phyloP scores from a whole-genome alignment of 2,888 invertebrate genomes.

The Hirtodrosophila trivittata region DNA sequence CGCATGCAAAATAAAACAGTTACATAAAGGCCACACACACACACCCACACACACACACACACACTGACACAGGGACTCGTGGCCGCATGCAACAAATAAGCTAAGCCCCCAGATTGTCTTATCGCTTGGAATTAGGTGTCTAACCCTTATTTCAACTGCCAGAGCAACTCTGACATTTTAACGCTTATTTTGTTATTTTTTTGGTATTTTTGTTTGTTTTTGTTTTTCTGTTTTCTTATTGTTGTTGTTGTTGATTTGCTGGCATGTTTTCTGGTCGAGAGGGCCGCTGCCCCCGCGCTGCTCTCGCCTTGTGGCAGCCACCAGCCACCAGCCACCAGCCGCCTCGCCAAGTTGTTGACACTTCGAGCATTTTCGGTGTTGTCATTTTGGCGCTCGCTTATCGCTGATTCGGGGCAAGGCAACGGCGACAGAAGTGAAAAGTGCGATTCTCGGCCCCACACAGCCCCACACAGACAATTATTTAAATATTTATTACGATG shows the following conservation, averaged over 20 bases:
- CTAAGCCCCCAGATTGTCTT: conserved; percentile 64
- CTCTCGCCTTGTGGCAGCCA: background rate
- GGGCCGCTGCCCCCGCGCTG: background rate
- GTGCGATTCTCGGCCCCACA: background rate
- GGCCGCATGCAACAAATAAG: conserved; percentile 66
- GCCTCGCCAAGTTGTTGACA: conserved; percentile 51
- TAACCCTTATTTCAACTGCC: conserved; percentile 67
- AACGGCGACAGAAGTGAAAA: conserved; percentile 35
- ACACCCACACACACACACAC: conserved; percentile 7
- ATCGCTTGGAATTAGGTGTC: conserved; percentile 68
- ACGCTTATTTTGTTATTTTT: conserved; percentile 41
- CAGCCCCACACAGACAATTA: background rate
- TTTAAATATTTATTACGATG: conserved; percentile 54
- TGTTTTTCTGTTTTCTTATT: conserved; percentile 21
- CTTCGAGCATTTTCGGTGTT: conserved; percentile 57
- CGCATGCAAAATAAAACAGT: conserved; percentile 48
- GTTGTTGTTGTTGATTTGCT: conserved; percentile 45
- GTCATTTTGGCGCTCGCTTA: conserved; percentile 56
- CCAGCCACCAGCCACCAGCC: background rate
- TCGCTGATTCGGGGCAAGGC: conserved; percentile 51
- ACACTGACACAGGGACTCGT: conserved; percentile 3
- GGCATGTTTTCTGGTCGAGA: conserved; percentile 27
- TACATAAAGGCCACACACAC: conserved; percentile 27
- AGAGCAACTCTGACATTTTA: conserved; percentile 62
- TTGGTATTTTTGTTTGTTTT: background rate